phyloP scores from a whole-genome alignment of 1,140 invertebrate species.

The Hestina assimilis region DNA sequence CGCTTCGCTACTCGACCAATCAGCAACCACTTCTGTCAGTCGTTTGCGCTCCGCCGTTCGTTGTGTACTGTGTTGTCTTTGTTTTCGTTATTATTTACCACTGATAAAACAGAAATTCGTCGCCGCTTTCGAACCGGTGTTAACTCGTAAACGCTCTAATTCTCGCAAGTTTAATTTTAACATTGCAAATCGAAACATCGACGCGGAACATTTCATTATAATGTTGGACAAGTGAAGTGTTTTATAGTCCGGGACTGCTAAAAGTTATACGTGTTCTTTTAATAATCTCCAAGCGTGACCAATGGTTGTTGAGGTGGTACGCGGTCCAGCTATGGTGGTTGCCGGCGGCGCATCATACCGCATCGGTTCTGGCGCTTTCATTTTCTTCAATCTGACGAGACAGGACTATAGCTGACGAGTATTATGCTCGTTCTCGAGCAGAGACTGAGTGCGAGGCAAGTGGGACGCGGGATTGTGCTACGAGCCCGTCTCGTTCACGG shows the following conservation, averaged over 20 bases:
- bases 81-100: constrained; percentile 39
- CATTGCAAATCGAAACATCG: not conserved
- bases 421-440: constrained; percentile 74
- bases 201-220: constrained; percentile 33
- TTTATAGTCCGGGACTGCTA: not conserved
- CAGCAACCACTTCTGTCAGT: constrained; percentile 58
- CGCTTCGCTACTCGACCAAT: constrained; percentile 65
- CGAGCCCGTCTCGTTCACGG: constrained; percentile 61
- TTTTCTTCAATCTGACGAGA: constrained; percentile 69
- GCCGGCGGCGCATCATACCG: constrained; percentile 44
- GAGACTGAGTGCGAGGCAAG: constrained; percentile 61
- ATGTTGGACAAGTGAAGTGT: constrained; percentile 73
- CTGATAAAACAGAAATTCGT: constrained; percentile 40
- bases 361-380: constrained; percentile 60
- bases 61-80: constrained; percentile 45
- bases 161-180: not conserved
- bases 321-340: constrained; percentile 67
- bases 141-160: constrained; percentile 27
- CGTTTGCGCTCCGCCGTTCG: constrained; percentile 42
- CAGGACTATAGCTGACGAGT: constrained; percentile 76
- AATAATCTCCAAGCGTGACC: constrained; percentile 29
- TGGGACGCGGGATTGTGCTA: constrained; percentile 58
- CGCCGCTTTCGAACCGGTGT: constrained; percentile 39
- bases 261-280: not conserved
- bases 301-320: constrained; percentile 65